Conservation (phyloP, 2,888 invertebrate genomes). For the Eudemis profundana region DNA sequence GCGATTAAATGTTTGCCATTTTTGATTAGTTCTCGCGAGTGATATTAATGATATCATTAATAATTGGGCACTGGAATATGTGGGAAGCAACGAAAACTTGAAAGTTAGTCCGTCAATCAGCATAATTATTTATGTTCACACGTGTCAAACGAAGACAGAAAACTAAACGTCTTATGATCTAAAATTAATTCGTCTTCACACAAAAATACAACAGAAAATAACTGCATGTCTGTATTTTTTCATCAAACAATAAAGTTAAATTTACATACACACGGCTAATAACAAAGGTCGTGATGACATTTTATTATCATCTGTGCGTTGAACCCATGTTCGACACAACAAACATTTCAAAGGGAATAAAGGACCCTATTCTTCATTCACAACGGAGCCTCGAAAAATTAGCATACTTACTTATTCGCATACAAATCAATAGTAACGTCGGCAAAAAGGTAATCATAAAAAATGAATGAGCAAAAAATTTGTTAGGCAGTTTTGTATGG, state of each 20-base stretch:
- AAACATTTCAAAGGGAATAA: conserved; percentile 55
- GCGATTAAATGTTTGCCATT: conserved; percentile 42
- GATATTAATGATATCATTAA: conserved; percentile 47
- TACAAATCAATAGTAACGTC: conserved; percentile 52
- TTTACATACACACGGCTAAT: conserved; percentile 27
- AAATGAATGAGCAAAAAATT: conserved; percentile 22
- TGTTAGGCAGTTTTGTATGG: conserved; percentile 19
- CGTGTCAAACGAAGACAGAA: no score
- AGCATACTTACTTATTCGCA: conserved; percentile 54
- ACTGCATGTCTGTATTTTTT: conserved; percentile 1
- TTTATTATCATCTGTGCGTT: conserved; percentile 51
- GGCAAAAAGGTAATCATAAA: conserved; percentile 35
- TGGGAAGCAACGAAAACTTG: conserved; percentile 17
- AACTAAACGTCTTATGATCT: no score
- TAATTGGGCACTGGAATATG: conserved; percentile 12
- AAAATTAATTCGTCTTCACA: background rate
- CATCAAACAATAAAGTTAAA: conserved; percentile 23
- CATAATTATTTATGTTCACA: background rate
- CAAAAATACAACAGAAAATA: background rate
- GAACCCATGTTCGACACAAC: conserved; percentile 61
- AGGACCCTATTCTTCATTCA: conserved; percentile 55
- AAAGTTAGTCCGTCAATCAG: background rate
- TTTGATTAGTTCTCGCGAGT: conserved; percentile 47
- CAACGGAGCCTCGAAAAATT: conserved; percentile 53
- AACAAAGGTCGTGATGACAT: conserved; percentile 37